Percentiles rank a stretch among this genome's conserved stretches.
These are phyloP conservation scores for Talpa occidentalis DNA, from an alignment of 2,113 vertebrate genomes.

Conservation along the genomic window DNA sequence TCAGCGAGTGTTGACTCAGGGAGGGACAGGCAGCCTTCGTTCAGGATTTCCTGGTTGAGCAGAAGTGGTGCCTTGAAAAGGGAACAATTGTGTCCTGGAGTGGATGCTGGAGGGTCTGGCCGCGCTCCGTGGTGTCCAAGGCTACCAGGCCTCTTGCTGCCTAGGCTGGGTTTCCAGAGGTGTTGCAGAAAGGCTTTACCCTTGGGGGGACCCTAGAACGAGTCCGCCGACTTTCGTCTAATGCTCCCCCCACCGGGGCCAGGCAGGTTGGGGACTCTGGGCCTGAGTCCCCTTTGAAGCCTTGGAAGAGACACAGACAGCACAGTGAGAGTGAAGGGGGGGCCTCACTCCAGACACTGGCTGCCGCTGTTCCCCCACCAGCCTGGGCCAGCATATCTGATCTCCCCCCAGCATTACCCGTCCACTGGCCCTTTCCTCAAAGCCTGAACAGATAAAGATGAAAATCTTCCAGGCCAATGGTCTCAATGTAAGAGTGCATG, in stretches of 20 bases:
- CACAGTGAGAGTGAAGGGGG: not conserved
- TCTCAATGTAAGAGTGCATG: not conserved
- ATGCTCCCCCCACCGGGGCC: rapidly evolving
- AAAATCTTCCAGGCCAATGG: not conserved
- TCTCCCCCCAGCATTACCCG: not conserved
- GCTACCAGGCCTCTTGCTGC: not conserved
- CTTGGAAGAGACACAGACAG: not conserved
- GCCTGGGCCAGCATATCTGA: not conserved
- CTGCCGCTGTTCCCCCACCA: not conserved
- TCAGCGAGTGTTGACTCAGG: constrained; percentile 77
- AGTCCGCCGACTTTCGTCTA: not conserved
- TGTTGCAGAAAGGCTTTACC: not conserved
- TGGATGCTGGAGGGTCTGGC: constrained; percentile 57
- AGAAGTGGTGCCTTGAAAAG: constrained; percentile 72
- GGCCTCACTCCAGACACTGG: not conserved
- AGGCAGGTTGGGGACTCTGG: not conserved
- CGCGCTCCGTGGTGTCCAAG: not conserved
- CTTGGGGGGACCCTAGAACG: not conserved
- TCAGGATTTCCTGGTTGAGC: constrained; percentile 79
- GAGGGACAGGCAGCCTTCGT: constrained; percentile 53
- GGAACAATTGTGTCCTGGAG: constrained; percentile 70
- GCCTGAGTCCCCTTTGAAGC: not conserved
- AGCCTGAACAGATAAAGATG: not conserved
- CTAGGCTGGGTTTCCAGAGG: not conserved
- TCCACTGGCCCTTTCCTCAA: not conserved